Evolutionary conservation across 2,113 vertebrate species (phyloP), one percentile per base, ranked within the genome.

Genomic region (Rhizomys pruinosus): DNA sequence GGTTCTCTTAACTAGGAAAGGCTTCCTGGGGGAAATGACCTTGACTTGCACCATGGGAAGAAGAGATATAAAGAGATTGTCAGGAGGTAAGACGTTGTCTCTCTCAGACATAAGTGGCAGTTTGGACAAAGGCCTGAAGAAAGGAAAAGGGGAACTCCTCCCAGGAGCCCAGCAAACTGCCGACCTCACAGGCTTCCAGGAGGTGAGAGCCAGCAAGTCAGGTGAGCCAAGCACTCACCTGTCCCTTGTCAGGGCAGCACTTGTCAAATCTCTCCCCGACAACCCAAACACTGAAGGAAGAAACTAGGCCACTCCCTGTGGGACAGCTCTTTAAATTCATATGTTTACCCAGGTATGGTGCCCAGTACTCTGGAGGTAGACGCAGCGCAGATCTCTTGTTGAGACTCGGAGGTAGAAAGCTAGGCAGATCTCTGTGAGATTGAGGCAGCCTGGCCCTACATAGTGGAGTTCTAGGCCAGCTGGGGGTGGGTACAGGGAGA

Each of bases 111-210:
- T 69, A 80, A 90, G 44, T 57, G 95, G 82, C 87, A 86, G 79
- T 88, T 91, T 88, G 85, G 82, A 90, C 52, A 78, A 90, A 90
- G 39, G 13, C 94, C 92, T 5, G 2, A 52, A 90, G 52, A 78
- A 52, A 73, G 29, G 55, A 47, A 55, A 85, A 20, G 19, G 11
- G 66, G 52, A 91, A 29, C 17, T 34, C 55, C 15, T 94, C 91
- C 77, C 74, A 42, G 47, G 71, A 92, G 94, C 76, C 69, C 73
- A 57, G 27, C 44, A 12, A 80, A 71, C 39, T 25, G 25, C 64
- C 52, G 37, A 59, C 34, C 61, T 74, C 55, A 15, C 15, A 7
- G n/a, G 84, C 74, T 89, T 37, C 63, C 16, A 2, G 77, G 71
- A 90, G 39, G 76, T 16, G 22, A 68, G 55, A 90, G 7, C 27